These are phyloP conservation scores for Microplitis deprimator DNA, from an alignment of 2,888 invertebrate genomes.

Conservation along the genomic window DNA sequence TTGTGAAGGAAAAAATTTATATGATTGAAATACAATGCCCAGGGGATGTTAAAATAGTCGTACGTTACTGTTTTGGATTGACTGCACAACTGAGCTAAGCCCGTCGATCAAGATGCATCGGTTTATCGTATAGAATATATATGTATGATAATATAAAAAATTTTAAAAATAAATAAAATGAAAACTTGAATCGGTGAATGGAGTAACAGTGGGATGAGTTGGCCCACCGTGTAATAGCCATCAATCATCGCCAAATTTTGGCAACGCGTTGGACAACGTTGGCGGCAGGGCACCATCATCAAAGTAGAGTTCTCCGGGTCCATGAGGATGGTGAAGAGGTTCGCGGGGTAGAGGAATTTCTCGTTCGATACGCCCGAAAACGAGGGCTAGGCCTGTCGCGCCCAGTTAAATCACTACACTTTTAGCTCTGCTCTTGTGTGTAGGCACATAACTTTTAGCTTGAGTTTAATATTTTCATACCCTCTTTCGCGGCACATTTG, in stretches of 20 bases:
- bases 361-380: slow-evolving; percentile 61
- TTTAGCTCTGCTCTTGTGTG: slow-evolving; percentile 18
- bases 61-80: too few relatives aligned
- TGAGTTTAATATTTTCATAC: slow-evolving; percentile 8
- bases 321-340: slow-evolving; percentile 46
- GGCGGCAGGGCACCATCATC: slow-evolving; percentile 69
- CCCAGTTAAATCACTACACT: slow-evolving; percentile 31
- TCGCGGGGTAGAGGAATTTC: slow-evolving; percentile 33
- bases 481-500: background rate
- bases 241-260: slow-evolving; percentile 71
- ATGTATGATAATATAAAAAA: background rate
- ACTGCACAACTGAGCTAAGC: too few relatives aligned
- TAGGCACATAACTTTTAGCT: slow-evolving; percentile 7
- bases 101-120: background rate
- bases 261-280: slow-evolving; percentile 70
- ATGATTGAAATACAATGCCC: too few relatives aligned
- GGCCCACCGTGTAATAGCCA: slow-evolving; percentile 68
- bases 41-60: too few relatives aligned
- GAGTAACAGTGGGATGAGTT: slow-evolving; percentile 51
- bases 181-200: slow-evolving; percentile 3
- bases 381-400: slow-evolving; percentile 53
- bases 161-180: background rate
- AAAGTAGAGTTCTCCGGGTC: slow-evolving; percentile 69
- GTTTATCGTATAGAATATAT: background rate
- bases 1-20: too few relatives aligned